Conservation (phyloP, 2,113 vertebrate species). For the Malurus melanocephalus region DNA sequence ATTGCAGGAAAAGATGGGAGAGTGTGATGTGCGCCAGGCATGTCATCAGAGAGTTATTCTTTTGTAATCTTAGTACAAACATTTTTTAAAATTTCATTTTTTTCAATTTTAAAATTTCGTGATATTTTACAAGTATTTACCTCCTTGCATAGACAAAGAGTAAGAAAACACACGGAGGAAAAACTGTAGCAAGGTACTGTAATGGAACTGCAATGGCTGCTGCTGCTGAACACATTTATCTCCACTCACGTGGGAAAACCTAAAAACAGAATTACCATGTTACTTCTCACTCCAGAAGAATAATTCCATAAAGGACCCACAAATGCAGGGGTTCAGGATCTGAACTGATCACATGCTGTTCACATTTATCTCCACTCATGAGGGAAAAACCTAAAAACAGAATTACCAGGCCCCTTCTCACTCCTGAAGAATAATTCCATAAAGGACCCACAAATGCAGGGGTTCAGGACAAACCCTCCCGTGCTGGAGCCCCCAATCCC, state of each 20-base stretch:
- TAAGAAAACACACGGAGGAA: not conserved
- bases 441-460: constrained; percentile 9
- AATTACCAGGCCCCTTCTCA: constrained; percentile 63
- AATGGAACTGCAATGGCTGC: constrained; percentile 36
- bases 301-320: too few relatives aligned
- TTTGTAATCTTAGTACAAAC: not conserved
- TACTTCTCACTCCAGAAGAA: too few relatives aligned
- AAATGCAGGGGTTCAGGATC: too few relatives aligned
- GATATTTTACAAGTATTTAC: not conserved
- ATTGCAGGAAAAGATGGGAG: not conserved
- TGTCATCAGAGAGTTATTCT: accelerated
- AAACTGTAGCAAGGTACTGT: not conserved
- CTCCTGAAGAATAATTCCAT: constrained; percentile 61
- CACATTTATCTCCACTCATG: constrained; percentile 67
- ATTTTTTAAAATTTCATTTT: too few relatives aligned
- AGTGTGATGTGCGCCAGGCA: not conserved
- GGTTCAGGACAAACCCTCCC: constrained; percentile 36
- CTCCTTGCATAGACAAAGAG: not conserved
- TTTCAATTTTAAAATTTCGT: not conserved
- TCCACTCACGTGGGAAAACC: too few relatives aligned
- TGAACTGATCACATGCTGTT: not conserved
- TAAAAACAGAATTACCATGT: too few relatives aligned
- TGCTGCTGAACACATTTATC: not conserved
- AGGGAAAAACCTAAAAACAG: constrained; percentile 62
- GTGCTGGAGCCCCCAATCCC: not conserved